These are phyloP conservation scores for Oscheius sp. DNA, from an alignment of 2,888 invertebrate genomes.

Conservation along the genomic window DNA sequence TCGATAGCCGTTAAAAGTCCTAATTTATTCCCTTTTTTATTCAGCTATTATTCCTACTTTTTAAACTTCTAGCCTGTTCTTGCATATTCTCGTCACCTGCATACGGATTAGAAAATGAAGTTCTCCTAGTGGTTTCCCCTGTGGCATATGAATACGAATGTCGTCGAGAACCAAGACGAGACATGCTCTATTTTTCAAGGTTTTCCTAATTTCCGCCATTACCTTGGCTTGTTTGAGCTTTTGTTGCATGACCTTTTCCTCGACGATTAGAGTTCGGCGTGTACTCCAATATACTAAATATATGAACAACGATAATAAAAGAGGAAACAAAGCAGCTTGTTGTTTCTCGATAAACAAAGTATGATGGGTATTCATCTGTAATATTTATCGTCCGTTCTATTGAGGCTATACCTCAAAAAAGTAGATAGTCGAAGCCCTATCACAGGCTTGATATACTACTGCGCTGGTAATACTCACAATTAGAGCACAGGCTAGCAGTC, in stretches of 20 bases:
- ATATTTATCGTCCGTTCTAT: background rate
- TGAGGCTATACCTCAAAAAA: conserved; percentile 56
- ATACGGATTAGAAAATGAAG: conserved; percentile 20
- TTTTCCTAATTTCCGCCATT: background rate
- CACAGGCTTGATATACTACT: conserved; percentile 53
- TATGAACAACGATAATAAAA: conserved; percentile 50
- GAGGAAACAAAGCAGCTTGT: conserved; percentile 51
- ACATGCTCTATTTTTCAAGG: conserved; percentile 11
- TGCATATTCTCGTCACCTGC: conserved; percentile 20
- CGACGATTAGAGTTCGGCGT: conserved; percentile 17
- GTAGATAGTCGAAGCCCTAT: conserved; percentile 57
- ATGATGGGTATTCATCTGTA: conserved; percentile 53
- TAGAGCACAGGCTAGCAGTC: conserved; percentile 33
- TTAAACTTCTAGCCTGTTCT: conserved; percentile 37
- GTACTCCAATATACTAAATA: conserved; percentile 56
- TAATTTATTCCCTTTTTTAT: conserved; percentile 10
- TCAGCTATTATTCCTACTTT: conserved; percentile 1
- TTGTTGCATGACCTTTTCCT: conserved; percentile 16
- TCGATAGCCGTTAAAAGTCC: conserved; percentile 58
- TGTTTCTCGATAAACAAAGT: conserved; percentile 52
- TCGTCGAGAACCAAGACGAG: conserved; percentile 26
- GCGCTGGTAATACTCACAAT: conserved; percentile 35
- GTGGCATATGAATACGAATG: conserved; percentile 18
- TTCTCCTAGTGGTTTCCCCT: conserved; percentile 24
- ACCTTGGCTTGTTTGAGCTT: conserved; percentile 23